Conservation (phyloP, 2,113 vertebrate species). For the Polypterus senegalus region DNA sequence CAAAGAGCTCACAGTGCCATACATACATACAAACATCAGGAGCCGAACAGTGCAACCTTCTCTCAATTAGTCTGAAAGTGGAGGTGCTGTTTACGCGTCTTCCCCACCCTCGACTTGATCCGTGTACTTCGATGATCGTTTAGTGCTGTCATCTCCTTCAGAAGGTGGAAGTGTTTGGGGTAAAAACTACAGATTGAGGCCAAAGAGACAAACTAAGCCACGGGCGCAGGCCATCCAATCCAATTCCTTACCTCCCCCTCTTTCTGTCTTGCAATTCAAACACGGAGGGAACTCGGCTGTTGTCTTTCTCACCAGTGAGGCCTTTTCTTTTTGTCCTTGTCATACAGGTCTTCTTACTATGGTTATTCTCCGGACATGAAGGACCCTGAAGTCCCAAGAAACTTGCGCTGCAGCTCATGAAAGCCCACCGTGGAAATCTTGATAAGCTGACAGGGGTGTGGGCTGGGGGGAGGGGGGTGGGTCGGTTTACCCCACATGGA, state of each 20-base stretch:
- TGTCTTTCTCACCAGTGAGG: constrained; percentile 7
- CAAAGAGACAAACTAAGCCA: too few species aligned
- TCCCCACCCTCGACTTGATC: too few species aligned
- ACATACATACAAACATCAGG: too few species aligned
- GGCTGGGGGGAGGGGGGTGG: constrained; percentile 5
- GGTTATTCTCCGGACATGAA: constrained; percentile 78
- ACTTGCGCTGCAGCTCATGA: background rate
- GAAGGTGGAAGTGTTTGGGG: too few species aligned
- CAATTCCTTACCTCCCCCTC: background rate
- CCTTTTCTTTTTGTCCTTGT: constrained; percentile 13
- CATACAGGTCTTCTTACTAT: constrained; percentile 92
- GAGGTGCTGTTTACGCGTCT: too few species aligned
- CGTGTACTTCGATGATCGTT: too few species aligned
- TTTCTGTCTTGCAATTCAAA: background rate
- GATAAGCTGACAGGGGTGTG: background rate
- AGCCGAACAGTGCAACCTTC: too few species aligned
- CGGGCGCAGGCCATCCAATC: background rate
- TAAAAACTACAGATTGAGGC: too few species aligned
- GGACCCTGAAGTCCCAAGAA: constrained; percentile 5
- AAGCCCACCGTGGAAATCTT: constrained; percentile 4
- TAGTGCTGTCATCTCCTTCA: too few species aligned
- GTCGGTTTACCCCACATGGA: too few species aligned
- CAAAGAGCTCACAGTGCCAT: too few species aligned
- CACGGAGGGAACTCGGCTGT: background rate
- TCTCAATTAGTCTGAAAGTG: too few species aligned